Evolutionary conservation across 2,797 vertebrate genomes (phyloP).

Genomic region (Lepus oiostolus): DNA sequence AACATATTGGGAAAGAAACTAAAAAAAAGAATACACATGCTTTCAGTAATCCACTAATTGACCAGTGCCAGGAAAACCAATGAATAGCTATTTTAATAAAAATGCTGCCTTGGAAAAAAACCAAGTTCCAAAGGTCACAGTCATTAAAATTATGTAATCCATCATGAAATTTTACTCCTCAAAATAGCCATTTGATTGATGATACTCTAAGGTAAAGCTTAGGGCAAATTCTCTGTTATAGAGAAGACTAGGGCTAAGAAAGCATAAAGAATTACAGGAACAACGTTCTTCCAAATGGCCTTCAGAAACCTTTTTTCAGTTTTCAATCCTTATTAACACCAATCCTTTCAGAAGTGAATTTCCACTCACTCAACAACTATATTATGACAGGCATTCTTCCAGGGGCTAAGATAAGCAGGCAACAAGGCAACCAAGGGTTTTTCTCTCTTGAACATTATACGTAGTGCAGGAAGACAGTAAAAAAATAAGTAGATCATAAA

Average conservation of each 20-base stretch:
- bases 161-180: constrained; percentile 48
- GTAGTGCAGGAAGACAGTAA: not conserved
- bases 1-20: not conserved
- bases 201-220: constrained; percentile 15
- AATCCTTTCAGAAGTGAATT: constrained; percentile 38
- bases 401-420: not conserved
- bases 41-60: constrained; percentile 37
- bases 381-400: not conserved
- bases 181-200: constrained; percentile 38
- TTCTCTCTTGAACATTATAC: constrained; percentile 9
- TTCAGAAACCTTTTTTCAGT: constrained; percentile 51
- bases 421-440: not conserved
- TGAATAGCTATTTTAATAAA: constrained; percentile 62
- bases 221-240: constrained; percentile 10
- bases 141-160: constrained; percentile 51
- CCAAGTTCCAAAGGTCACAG: constrained; percentile 48
- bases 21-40: not conserved
- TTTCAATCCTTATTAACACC: not conserved
- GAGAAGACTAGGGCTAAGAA: not conserved
- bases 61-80: constrained; percentile 4
- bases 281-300: constrained; percentile 22
- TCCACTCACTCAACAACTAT: constrained; percentile 26
- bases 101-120: constrained; percentile 44
- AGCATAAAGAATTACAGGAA: constrained; percentile 14
- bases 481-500: not conserved